Base-by-base conservation (phyloP, 2,888 invertebrate species). In the Ennomos quercinarius region DNA sequence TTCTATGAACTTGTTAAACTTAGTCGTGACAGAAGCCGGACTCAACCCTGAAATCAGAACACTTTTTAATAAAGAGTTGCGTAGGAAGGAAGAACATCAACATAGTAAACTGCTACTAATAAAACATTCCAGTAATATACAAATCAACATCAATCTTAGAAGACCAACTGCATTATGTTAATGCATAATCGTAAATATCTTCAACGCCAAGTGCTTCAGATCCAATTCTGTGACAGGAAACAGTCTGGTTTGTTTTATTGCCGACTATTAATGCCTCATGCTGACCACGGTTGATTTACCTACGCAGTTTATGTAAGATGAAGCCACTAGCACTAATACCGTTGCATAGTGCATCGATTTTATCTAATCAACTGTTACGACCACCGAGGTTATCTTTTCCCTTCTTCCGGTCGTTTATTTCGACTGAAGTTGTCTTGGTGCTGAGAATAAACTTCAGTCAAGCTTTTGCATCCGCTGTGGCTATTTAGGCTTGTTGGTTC, bases 161-260 rank as follows among this genome's bases (percentile, higher is more conserved):
- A 57, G 13, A 39, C 13, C 36, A 38, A 53, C 45, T 45, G 54
- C 63, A 63, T 71, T 77, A 79, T 77, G 77, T 66, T 76, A 78
- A 77, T 80, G 67, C 66, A 59, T 70, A 74, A 77, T 78, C 78
- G 76, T 86, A 82, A 82, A 84, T 80, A 76, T 73, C 66, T 77
- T 71, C 61, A 65, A 68, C 70, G 66, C 75, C 68, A 75, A 78
- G 74, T 73, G 68, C 65, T 74, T 71, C 66, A 75, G 74, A 76
- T 82, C 78, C 74, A 79, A 83, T 83, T 84, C 79, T 72, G 80
- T 82, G 83, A 77, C 85, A 83, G 84, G 86, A 87, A 87, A 85
- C 78, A 78, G 80, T 77, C 78, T 67, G 76, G 79, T 85, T 83
- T 86, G 82, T 86, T 89, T 90, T 89, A 88, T 87, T 80, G 73